A percentile compares a stretch with the other conserved stretches of the same genome.
Evolutionary conservation across 2,888 invertebrate genomes (phyloP).

Genomic region (Torymus tubicola): DNA sequence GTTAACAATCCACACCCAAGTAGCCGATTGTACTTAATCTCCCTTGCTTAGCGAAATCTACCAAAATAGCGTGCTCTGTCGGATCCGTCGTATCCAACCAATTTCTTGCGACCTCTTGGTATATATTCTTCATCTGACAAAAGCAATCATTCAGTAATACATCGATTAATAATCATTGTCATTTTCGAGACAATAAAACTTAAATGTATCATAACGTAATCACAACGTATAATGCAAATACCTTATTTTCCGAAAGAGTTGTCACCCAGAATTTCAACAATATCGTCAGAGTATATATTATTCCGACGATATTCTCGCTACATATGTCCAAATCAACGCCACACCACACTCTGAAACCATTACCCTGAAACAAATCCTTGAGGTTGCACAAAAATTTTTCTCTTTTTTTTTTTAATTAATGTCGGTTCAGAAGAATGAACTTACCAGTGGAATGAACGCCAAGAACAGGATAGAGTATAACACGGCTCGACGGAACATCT

Average conservation of each 20-base stretch:
- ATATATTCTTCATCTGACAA: constrained; percentile 6
- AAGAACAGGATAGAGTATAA: background rate
- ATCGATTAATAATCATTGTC: background rate
- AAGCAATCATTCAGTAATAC: background rate
- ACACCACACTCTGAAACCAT: constrained; percentile 20
- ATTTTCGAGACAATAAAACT: background rate
- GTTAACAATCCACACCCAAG: background rate
- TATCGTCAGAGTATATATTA: background rate
- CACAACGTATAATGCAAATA: background rate
- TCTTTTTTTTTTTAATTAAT: too few relatives aligned
- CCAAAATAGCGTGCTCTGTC: background rate
- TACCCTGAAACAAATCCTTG: background rate
- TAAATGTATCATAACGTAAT: background rate
- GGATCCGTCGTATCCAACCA: constrained; percentile 4
- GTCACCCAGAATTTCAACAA: constrained; percentile 8
- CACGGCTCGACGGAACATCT: background rate
- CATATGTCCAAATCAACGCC: constrained; percentile 1
- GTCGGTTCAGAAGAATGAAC: background rate
- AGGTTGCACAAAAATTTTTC: background rate
- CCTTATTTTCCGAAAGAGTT: background rate
- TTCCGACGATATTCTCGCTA: constrained; percentile 15
- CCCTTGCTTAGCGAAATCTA: constrained; percentile 6
- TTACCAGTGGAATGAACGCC: constrained; percentile 7
- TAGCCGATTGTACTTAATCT: background rate
- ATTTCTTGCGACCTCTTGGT: background rate